phyloP scores from a whole-genome alignment of 1,140 invertebrate genomes.

The Kradibia gibbosae region DNA sequence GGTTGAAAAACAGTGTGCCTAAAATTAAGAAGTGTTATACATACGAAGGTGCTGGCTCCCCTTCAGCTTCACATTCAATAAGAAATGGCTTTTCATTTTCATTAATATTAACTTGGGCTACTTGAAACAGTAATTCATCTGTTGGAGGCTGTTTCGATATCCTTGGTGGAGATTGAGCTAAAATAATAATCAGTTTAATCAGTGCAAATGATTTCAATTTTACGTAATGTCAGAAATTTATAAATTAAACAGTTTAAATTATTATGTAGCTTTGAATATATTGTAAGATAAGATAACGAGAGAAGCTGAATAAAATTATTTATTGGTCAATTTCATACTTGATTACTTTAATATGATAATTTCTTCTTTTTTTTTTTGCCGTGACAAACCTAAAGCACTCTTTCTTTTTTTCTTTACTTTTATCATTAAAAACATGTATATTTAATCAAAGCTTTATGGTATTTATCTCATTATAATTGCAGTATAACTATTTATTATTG shows the following conservation, averaged over 20 bases:
- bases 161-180: constrained; percentile 88
- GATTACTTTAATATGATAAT: not conserved
- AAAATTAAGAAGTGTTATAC: constrained; percentile 58
- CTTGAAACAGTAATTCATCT: constrained; percentile 93
- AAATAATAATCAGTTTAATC: constrained; percentile 40
- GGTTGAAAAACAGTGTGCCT: no score
- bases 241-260: not conserved
- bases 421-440: not conserved
- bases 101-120: constrained; percentile 80
- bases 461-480: not conserved
- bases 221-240: not conserved
- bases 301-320: not conserved
- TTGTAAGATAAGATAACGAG: not conserved
- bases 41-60: constrained; percentile 90
- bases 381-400: no score
- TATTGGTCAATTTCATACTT: not conserved
- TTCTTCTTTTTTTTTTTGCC: not conserved
- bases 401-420: not conserved
- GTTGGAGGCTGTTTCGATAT: constrained; percentile 93
- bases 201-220: not conserved
- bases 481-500: not conserved
- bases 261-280: not conserved
- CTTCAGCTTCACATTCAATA: constrained; percentile 95
- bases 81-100: constrained; percentile 95
- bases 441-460: not conserved